Conservation (phyloP, 2,113 vertebrate species). For the Noctilio leporinus region DNA sequence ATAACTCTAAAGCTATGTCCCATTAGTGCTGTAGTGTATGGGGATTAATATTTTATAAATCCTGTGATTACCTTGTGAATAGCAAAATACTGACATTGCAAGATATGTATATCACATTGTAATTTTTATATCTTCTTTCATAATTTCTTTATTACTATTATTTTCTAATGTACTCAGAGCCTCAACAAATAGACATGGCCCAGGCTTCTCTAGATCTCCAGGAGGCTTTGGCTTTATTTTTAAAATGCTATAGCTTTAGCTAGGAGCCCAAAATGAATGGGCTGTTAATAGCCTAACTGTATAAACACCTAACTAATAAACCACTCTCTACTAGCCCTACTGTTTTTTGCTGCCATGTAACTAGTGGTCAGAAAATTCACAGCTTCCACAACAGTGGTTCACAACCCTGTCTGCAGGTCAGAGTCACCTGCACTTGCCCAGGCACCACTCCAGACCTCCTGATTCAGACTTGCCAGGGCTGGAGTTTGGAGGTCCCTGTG, state of each 20-base stretch:
- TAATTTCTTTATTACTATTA: not conserved
- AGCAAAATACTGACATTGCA: not conserved
- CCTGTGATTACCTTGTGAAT: not conserved
- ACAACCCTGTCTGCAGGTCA: not conserved
- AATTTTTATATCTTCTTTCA: not conserved
- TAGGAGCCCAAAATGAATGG: not conserved
- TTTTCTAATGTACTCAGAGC: not conserved
- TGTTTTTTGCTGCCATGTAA: not conserved
- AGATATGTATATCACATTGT: not conserved
- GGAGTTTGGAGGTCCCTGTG: not conserved
- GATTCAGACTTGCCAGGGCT: not conserved
- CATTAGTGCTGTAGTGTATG: not conserved
- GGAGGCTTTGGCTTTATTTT: not conserved
- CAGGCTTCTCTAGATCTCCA: not conserved
- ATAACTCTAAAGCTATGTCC: not conserved
- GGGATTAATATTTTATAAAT: not conserved
- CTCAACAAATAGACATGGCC: not conserved
- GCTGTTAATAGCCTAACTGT: not conserved
- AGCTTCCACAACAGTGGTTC: not conserved
- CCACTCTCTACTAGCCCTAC: not conserved
- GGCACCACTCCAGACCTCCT: not conserved
- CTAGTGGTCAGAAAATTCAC: not conserved
- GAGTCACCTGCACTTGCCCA: not conserved
- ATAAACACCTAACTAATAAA: not conserved
- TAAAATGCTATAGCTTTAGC: not conserved